Evolutionary conservation across 2,888 invertebrate genomes (phyloP), one percentile per base, ranked within the genome.

Genomic region (Imbricaverruca yamaguchii): DNA sequence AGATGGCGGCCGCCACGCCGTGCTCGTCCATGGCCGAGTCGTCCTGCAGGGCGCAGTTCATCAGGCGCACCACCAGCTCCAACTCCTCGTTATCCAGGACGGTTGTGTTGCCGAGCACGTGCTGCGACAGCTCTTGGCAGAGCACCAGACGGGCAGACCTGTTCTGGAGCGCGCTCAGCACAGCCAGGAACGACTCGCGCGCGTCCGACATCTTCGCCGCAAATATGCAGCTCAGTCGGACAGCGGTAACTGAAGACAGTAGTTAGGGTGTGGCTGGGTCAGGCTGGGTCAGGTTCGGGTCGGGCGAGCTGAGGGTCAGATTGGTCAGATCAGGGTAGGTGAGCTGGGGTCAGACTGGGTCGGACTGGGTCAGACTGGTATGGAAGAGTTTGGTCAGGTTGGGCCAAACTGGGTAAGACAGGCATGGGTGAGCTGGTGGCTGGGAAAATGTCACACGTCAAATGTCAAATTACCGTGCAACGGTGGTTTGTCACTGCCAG

Each of bases 121-220:
- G 93, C 83, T 93, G 92, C 25, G 93, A 92, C 81, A 98, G 89
- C 88, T 97, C 97, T 80, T 93, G 92, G 85, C 96, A 96, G 3
- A 97, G 90, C 0, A 96, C 95, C 23, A 96, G 89, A 59, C 97
- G 91, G 0, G 97, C 96, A 81, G 93, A 92, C 84, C 94, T 92
- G 83, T 94, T 94, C 85, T 96, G 94, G 81, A 98, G 87, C 0
- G 97, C 96, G 80, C 97, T 90, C 85, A 96, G 89, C 59, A 97
- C 98, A 0, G 97, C 97, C 21, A 97, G 97, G 87, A 97, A 93
- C 21, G 96, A 94, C 90, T 97, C 98, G 83, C 97, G 91, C 0
- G 97, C 98, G 89, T 98, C 98, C 56, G 97, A 94, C 86, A 98
- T 97, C 86, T 97, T 96, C 86, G 96, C 96, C 88, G 98, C 98